These are phyloP conservation scores for Hyla sarda DNA, from an alignment of 2,113 vertebrate species.

Conservation along the genomic window DNA sequence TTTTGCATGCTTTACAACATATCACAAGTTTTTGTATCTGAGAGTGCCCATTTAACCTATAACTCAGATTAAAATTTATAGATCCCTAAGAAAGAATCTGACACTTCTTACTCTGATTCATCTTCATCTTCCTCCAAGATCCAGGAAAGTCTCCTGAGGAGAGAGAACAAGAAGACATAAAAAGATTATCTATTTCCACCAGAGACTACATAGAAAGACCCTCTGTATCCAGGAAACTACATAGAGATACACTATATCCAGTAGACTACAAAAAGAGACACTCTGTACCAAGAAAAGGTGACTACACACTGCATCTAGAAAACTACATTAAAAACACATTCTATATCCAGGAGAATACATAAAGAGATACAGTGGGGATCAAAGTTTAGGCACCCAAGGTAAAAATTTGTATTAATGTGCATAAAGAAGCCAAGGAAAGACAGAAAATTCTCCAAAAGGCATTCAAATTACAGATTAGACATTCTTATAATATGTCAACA, in stretches of 20 bases:
- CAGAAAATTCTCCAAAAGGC: too few species aligned
- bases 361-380: too few species aligned
- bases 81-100: background rate
- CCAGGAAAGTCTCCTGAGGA: slow-evolving; percentile 46
- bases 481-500: too few species aligned
- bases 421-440: too few species aligned
- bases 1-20: too few species aligned
- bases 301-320: too few species aligned
- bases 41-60: too few species aligned
- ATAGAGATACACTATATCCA: background rate
- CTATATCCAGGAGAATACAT: background rate
- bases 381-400: too few species aligned
- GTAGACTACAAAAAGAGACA: background rate
- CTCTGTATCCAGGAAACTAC: background rate
- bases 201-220: background rate
- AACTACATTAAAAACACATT: background rate
- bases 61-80: background rate
- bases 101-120: slow-evolving; percentile 43
- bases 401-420: too few species aligned
- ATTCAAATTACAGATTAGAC: too few species aligned
- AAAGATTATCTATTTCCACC: too few species aligned
- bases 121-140: slow-evolving; percentile 57
- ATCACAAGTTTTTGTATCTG: too few species aligned
- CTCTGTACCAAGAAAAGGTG: background rate
- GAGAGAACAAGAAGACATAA: background rate